Evolutionary conservation across 64 coral and sea anemone species (phyloP).

Genomic region (Pachyseris speciosa): DNA sequence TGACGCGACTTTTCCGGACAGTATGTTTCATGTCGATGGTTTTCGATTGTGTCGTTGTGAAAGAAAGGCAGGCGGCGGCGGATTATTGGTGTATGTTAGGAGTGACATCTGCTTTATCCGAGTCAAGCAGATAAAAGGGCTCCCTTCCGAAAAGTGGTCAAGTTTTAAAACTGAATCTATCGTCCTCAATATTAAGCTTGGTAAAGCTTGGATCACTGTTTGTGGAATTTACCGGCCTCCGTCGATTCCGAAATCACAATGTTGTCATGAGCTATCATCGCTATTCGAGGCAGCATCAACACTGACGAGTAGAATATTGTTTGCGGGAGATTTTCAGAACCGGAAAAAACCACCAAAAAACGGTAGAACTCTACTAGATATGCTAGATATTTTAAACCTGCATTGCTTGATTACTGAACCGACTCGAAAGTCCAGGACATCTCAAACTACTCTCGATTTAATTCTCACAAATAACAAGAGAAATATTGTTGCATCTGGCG

Average conservation of each 20-base stretch:
- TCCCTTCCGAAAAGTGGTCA: conserved; percentile 39
- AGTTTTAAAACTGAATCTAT: conserved; percentile 60
- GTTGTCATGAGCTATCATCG: conserved; percentile 12
- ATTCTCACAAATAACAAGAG: conserved; percentile 49
- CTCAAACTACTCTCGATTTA: conserved; percentile 59
- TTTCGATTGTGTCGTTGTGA: conserved; percentile 27
- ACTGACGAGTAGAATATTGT: not conserved
- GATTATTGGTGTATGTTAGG: conserved; percentile 46
- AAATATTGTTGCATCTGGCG: conserved; percentile 19
- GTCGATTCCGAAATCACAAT: conserved; percentile 31
- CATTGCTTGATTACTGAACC: conserved; percentile 47
- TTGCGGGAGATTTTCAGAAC: conserved; percentile 42
- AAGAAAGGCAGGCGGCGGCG: conserved; percentile 29
- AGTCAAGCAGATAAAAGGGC: conserved; percentile 31
- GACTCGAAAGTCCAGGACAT: conserved; percentile 46
- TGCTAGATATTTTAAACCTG: conserved; percentile 55
- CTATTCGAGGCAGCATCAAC: conserved; percentile 34
- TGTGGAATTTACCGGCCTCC: conserved; percentile 53
- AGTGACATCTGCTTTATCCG: conserved; percentile 53
- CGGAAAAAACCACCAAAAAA: conserved; percentile 42
- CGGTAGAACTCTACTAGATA: conserved; percentile 37
- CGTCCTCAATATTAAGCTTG: conserved; percentile 51
- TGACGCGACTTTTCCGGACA: conserved; percentile 35
- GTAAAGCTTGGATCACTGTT: conserved; percentile 43
- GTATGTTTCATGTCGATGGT: conserved; percentile 20